A percentile compares a stretch with the other conserved stretches of the same genome.
Evolutionary conservation across 2,113 vertebrate genomes (phyloP).

Genomic region (Calyptommatus sinebrachiatus): DNA sequence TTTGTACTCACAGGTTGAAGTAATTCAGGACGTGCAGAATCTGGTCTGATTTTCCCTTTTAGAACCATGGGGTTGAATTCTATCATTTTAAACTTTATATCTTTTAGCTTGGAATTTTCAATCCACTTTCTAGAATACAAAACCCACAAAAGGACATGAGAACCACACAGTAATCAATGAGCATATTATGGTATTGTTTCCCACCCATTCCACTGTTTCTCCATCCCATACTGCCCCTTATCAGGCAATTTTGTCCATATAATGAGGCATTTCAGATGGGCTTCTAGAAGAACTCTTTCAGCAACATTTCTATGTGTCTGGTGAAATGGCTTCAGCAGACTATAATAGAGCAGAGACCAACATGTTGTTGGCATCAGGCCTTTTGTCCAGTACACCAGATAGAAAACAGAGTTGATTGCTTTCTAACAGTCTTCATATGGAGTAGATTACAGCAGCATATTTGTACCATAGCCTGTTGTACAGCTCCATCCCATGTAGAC

Average conservation of each 20-base stretch:
- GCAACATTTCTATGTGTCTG: too few species aligned
- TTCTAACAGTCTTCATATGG: too few species aligned
- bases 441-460: too few species aligned
- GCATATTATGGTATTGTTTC: background rate
- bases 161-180: background rate
- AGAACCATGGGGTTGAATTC: slow-evolving; percentile 94
- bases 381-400: too few species aligned
- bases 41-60: slow-evolving; percentile 89
- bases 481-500: too few species aligned
- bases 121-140: slow-evolving; percentile 84
- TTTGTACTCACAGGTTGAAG: slow-evolving; percentile 88
- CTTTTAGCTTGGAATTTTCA: slow-evolving; percentile 84
- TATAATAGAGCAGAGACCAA: too few species aligned
- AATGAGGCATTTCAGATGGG: background rate
- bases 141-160: slow-evolving; percentile 33
- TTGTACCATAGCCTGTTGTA: too few species aligned
- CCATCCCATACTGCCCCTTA: background rate
- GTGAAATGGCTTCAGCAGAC: too few species aligned
- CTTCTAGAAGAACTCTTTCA: background rate
- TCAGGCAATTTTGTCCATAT: too few species aligned
- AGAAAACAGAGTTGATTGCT: too few species aligned
- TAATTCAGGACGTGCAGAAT: slow-evolving; percentile 88
- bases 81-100: slow-evolving; percentile 86
- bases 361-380: too few species aligned
- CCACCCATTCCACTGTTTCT: background rate